phyloP scores from a whole-genome alignment of 1,140 invertebrate species.

The Nasonia giraulti region DNA sequence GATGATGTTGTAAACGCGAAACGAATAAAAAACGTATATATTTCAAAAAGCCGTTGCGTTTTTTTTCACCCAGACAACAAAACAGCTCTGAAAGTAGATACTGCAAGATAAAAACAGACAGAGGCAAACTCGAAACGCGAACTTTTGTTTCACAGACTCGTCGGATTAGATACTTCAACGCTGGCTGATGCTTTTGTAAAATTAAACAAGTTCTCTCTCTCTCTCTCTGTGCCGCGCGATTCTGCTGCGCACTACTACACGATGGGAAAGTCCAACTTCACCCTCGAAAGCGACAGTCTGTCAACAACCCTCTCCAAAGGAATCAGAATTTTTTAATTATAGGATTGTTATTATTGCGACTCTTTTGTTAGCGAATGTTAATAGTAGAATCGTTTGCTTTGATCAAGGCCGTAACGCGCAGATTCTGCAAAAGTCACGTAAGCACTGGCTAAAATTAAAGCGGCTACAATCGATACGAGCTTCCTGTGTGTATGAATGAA shows the following conservation, averaged over 20 bases:
- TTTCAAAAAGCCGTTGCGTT: too few species aligned
- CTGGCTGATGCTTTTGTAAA: background rate
- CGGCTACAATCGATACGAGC: background rate
- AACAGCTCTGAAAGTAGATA: too few species aligned
- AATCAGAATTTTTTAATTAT: background rate
- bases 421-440: background rate
- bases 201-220: background rate
- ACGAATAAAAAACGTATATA: too few species aligned
- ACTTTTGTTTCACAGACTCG: background rate
- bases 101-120: too few species aligned
- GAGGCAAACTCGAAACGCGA: background rate
- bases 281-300: too few species aligned
- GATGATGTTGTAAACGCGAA: too few species aligned
- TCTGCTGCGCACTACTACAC: background rate
- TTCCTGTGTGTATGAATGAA: too few species aligned
- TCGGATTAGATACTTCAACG: too few species aligned
- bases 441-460: background rate
- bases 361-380: background rate
- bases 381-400: background rate
- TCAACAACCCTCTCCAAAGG: too few species aligned
- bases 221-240: too few species aligned
- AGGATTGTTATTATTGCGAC: background rate
- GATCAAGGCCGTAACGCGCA: background rate
- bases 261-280: background rate
- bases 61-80: too few species aligned